Conservation (phyloP, 2,888 invertebrate species). For the Dolichopus griseipennis region DNA sequence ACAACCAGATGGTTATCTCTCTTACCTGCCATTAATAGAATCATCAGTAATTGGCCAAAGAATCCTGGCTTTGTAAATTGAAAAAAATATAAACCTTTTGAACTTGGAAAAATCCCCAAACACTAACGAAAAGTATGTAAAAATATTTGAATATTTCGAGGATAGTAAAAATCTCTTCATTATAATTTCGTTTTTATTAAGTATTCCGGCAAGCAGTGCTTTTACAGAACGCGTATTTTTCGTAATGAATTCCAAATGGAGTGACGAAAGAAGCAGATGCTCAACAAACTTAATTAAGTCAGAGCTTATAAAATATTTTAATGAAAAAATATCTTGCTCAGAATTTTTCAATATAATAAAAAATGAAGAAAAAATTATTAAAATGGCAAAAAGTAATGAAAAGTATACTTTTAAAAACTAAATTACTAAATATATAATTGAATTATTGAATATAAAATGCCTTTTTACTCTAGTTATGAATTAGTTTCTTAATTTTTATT, state of each 20-base stretch:
- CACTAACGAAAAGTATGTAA: background rate
- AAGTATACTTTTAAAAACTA: too few relatives aligned
- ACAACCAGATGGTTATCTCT: slow-evolving; percentile 17
- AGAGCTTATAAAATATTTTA: background rate
- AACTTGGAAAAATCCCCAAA: too few relatives aligned
- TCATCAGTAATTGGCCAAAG: background rate
- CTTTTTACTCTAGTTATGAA: too few relatives aligned
- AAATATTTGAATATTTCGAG: slow-evolving; percentile 2
- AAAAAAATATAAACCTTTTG: background rate
- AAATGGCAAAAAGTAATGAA: too few relatives aligned
- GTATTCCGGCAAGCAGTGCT: background rate
- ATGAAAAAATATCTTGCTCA: background rate
- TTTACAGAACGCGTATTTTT: background rate
- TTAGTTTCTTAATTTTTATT: too few relatives aligned
- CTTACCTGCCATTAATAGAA: slow-evolving; percentile 16
- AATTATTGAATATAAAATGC: too few relatives aligned
- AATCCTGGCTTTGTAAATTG: background rate
- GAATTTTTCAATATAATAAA: background rate
- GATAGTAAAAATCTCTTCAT: slow-evolving; percentile 6
- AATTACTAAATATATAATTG: too few relatives aligned
- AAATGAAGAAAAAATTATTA: too few relatives aligned
- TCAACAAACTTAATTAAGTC: background rate
- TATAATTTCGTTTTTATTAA: slow-evolving; percentile 1
- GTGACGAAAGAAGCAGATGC: slow-evolving; percentile 2
- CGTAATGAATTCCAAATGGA: background rate